Percentiles rank a stretch among this genome's conserved stretches.
These are phyloP conservation scores for Alexandromys fortis DNA, from an alignment of 2,113 vertebrate genomes.

Conservation along the genomic window DNA sequence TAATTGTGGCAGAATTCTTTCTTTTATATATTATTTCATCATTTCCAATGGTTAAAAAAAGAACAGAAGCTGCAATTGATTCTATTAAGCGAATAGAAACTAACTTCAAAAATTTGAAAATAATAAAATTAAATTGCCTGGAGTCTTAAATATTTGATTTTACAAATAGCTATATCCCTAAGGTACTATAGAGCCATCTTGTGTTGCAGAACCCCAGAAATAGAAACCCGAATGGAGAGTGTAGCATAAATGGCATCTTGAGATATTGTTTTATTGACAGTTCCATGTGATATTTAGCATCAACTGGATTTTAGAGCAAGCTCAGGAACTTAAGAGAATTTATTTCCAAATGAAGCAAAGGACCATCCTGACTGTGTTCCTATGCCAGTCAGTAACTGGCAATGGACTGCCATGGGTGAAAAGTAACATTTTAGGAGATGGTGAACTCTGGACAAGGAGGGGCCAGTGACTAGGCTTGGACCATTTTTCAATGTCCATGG, in stretches of 20 bases:
- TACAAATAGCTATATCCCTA: not conserved
- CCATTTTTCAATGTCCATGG: not conserved
- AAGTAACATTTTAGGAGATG: not conserved
- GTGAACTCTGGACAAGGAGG: not conserved
- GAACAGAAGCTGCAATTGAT: not conserved
- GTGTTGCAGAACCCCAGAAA: not conserved
- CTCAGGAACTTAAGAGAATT: not conserved
- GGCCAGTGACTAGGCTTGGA: not conserved
- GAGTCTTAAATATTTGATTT: not conserved
- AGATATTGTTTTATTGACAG: not conserved
- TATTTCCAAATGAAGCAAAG: not conserved
- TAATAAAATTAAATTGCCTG: not conserved
- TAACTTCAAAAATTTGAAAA: not conserved
- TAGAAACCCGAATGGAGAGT: not conserved
- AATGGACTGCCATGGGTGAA: not conserved
- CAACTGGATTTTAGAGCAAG: not conserved
- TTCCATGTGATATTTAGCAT: not conserved
- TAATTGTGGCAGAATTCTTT: not conserved
- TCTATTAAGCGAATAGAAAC: conserved; percentile 24
- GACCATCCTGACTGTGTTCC: not conserved
- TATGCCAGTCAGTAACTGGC: not conserved
- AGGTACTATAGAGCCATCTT: too few relatives aligned
- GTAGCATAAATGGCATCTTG: not conserved
- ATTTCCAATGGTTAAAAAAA: not conserved
- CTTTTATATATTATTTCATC: not conserved